phyloP scores from a whole-genome alignment of 2,113 vertebrate genomes.

The Laterallus jamaicensis region DNA sequence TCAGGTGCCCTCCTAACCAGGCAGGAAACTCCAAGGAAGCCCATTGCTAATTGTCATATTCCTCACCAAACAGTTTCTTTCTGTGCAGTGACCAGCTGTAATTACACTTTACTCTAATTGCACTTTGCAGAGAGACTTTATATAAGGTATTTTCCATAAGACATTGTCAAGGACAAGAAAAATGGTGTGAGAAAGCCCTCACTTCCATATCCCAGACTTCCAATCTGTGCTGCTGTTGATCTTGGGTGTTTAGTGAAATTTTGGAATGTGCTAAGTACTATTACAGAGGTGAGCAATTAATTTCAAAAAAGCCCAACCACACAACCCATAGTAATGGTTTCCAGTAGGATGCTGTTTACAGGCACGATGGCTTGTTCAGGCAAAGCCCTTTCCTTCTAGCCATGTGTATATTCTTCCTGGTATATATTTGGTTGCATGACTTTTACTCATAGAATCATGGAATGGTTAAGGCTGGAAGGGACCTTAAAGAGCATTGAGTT shows the following conservation, averaged over 20 bases:
- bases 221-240: not conserved
- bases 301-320: not conserved
- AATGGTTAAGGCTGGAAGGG: no score
- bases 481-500: no score
- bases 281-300: not conserved
- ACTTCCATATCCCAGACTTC: not conserved
- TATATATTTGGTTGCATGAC: not conserved
- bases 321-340: not conserved
- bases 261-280: not conserved
- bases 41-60: not conserved
- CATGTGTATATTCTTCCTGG: not conserved
- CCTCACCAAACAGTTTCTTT: not conserved
- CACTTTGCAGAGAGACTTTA: not conserved
- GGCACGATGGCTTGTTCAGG: not conserved
- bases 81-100: not conserved
- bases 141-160: not conserved
- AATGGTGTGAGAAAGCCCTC: rapidly evolving
- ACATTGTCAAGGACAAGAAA: not conserved
- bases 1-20: not conserved
- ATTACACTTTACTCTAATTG: not conserved
- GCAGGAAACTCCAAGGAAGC: not conserved
- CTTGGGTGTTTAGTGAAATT: not conserved
- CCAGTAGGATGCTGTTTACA: not conserved
- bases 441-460: no score
- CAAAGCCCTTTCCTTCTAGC: not conserved